phyloP scores from a whole-genome alignment of 1,140 invertebrate genomes.

The Euura saliciscinereae region DNA sequence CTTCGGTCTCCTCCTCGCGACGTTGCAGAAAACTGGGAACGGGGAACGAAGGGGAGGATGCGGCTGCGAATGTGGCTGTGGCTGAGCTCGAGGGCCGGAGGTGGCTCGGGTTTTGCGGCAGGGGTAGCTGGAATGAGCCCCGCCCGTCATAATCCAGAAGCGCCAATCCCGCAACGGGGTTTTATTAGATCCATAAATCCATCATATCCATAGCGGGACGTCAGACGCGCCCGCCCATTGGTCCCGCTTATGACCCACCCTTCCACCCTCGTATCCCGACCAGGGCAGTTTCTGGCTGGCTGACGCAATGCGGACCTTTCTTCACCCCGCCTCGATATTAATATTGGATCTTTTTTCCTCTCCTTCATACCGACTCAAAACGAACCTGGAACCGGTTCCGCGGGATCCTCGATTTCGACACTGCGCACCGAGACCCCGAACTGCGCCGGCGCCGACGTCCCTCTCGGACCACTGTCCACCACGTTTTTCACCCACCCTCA shows the following conservation, averaged over 20 bases:
- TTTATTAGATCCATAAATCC: slow-evolving; percentile 66
- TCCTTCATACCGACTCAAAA: background rate
- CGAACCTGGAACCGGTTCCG: background rate
- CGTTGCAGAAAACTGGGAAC: background rate
- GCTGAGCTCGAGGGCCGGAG: slow-evolving; percentile 52
- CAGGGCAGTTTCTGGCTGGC: slow-evolving; percentile 13
- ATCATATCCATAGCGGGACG: slow-evolving; percentile 58
- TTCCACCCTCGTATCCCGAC: slow-evolving; percentile 26
- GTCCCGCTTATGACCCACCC: slow-evolving; percentile 34
- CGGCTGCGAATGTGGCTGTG: slow-evolving; percentile 44
- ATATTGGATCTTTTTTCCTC: slow-evolving; percentile 52
- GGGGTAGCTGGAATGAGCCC: slow-evolving; percentile 32
- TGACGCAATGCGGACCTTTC: slow-evolving; percentile 58
- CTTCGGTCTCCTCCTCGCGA: background rate
- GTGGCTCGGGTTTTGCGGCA: slow-evolving; percentile 13
- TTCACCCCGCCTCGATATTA: slow-evolving; percentile 49
- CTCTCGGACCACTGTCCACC: background rate
- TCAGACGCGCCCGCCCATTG: slow-evolving; percentile 42
- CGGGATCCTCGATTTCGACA: background rate
- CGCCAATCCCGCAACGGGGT: slow-evolving; percentile 56
- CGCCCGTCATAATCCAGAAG: slow-evolving; percentile 60
- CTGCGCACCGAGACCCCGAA: background rate
- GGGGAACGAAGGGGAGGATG: slow-evolving; percentile 23
- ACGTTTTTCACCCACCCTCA: background rate
- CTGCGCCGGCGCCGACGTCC: background rate